Evolutionary conservation across 1,140 invertebrate species (phyloP), one percentile per base, ranked within the genome.

Genomic region (Neodiprion virginianus): DNA sequence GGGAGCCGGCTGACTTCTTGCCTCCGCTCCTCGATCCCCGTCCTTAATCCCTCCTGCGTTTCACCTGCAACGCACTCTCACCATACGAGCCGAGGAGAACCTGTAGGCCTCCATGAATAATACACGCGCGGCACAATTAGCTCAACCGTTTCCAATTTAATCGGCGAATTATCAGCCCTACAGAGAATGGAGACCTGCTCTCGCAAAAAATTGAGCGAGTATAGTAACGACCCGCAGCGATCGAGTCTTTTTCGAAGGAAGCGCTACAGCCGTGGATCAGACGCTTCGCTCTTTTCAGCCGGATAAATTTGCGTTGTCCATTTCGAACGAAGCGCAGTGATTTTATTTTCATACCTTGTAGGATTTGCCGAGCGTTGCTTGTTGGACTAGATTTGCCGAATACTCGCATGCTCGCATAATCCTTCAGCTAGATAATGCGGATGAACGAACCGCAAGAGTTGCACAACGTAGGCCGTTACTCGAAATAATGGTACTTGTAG

Each of bases 151-250:
- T 86, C 84, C 87, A 86, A 88, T 88, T 86, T 87, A 88, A 88
- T 87, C 85, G 86, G 80, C 84, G 86, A 86, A 87, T 87, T 87
- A 87, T 85, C 85, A 84, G 87, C 83, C 84, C 86, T 87, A 86
- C 82, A 81, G 83, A 83, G 85, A 85, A 87, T 81, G 71, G 14
- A 72, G 48, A 71, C 53, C n/a, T 61, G 53, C 53, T 61, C 53
- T 61, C 4, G 53, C 53, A 61, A 61, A 61, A 61, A 61, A 61
- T 17, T 17, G 4, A 61, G 53, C 53, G n/a, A 61, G 53, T 61
- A 61, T 40, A 40, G 53, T 61, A 61, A 61, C 53, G 53, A 61
- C 53, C 53, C 53, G 53, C 53, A 12, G 11, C 53, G 28, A 40
- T 40, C 28, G 7, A 61, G 53, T 61, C 53, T 14, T 3, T 40